Evolutionary conservation across 1,140 invertebrate species (phyloP), one percentile per base, ranked within the genome.

Genomic region (Pseudomyrmex gracilis): DNA sequence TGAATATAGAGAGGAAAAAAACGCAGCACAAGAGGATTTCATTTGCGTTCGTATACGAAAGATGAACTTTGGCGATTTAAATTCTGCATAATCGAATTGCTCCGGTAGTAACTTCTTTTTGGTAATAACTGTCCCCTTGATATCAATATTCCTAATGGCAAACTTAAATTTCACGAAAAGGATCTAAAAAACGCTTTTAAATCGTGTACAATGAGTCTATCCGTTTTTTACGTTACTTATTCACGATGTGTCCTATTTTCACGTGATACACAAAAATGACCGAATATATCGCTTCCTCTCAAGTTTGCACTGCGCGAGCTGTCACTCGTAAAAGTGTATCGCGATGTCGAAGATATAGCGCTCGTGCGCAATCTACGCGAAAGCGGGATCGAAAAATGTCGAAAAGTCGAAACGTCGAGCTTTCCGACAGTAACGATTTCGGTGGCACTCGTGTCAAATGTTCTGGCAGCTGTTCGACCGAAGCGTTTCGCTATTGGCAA

Each of bases 401-500:
- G 22, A 70, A 78, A 78, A 80, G 76, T 80, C 76, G 76, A 58
- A 80, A 80, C 66, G 55, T 66, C 64, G 43, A 67, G 51, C 34
- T 43, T 20, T 24, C 34, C 34, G 55, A 80, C 45, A 45, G 61
- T 77, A 80, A 80, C 76, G 53, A 71, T 80, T 80, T 60, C 43
- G 66, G 76, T 80, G 45, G 66, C 55, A 80, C 20, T 80, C 66
- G 55, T 80, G 76, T 80, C 76, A 80, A 80, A 80, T 71, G 66
- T 80, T 71, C 66, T 71, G 76, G 76, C 76, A 80, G 76, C 76
- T 80, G 76, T 80, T 80, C 53, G 66, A 53, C 70, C 78, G 58
- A 73, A 73, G 78, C 78, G 34, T 82, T 82, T 82, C 71, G 34
- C 78, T 74, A 82, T 82, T 82, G 78, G 60, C 70, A 82, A 82